A percentile compares a stretch with the other conserved stretches of the same genome.
phyloP scores from a whole-genome alignment of 2,113 vertebrate species.

The Coryphaenoides rupestris region DNA sequence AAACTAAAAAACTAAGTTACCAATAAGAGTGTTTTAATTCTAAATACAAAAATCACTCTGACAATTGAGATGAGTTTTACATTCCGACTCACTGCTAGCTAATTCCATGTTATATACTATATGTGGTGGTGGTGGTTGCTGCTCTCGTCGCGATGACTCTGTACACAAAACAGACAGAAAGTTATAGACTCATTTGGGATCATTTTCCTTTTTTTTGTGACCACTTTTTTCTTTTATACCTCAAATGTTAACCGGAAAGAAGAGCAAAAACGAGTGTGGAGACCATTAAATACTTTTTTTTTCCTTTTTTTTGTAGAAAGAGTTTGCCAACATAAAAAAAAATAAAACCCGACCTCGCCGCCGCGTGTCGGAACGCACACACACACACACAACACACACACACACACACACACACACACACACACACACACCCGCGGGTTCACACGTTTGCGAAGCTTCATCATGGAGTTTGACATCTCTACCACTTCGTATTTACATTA shows the following conservation, averaged over 20 bases:
- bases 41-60: constrained; percentile 65
- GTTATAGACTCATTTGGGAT: constrained; percentile 26
- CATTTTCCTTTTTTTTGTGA: background rate
- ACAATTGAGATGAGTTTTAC: constrained; percentile 58
- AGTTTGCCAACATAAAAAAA: constrained; percentile 39
- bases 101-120: constrained; percentile 42
- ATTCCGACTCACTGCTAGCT: constrained; percentile 57
- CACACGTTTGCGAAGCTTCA: constrained; percentile 72
- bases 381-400: no score
- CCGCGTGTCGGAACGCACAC: constrained; percentile 52
- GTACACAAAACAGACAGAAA: constrained; percentile 46
- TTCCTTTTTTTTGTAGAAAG: constrained; percentile 45
- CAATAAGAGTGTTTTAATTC: constrained; percentile 51
- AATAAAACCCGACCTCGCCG: constrained; percentile 35
- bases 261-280: constrained; percentile 49
- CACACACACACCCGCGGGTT: constrained; percentile 67
- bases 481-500: constrained; percentile 78
- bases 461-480: constrained; percentile 71
- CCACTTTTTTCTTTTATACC: constrained; percentile 23
- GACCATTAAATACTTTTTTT: constrained; percentile 50
- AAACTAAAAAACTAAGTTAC: constrained; percentile 27
- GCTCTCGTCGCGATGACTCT: constrained; percentile 43
- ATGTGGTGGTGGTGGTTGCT: constrained; percentile 27
- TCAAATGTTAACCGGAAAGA: constrained; percentile 40
- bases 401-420: no score